phyloP scores from a whole-genome alignment of 2,888 invertebrate species.

The Taphrorychus bicolor region DNA sequence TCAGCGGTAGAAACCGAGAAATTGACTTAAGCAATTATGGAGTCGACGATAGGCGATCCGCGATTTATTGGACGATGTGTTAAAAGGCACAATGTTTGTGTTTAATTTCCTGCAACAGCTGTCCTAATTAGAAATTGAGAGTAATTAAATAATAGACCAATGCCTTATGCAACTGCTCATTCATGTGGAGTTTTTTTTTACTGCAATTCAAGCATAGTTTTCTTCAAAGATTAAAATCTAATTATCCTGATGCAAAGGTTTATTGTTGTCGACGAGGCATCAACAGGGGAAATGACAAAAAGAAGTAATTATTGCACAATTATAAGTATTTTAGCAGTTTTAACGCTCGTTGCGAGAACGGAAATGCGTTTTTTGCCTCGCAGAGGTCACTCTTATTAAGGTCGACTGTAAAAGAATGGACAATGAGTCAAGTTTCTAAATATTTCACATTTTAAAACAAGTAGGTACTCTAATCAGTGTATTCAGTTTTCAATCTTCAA shows the following conservation, averaged over 20 bases:
- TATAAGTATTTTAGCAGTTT: conserved; percentile 27
- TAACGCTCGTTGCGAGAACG: conserved; percentile 17
- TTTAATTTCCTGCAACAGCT: background rate
- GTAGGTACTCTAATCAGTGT: background rate
- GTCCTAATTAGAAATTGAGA: background rate
- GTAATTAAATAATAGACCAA: background rate
- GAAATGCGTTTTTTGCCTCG: conserved; percentile 23
- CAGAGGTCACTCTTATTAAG: background rate
- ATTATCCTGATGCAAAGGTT: background rate
- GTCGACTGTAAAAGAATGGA: background rate
- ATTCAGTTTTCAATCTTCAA: background rate
- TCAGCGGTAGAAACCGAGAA: conserved; percentile 33
- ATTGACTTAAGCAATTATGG: conserved; percentile 20
- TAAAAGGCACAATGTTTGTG: background rate
- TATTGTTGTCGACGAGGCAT: background rate
- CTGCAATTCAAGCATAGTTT: too few species aligned
- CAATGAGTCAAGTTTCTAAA: background rate
- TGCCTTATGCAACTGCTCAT: background rate
- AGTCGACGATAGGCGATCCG: background rate
- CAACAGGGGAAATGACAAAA: conserved; percentile 26
- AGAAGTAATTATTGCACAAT: conserved; percentile 23
- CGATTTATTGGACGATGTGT: conserved; percentile 5
- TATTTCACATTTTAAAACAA: too few species aligned
- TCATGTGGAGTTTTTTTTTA: background rate
- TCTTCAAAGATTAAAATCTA: background rate